Conservation (phyloP, 2,888 invertebrate species). For the Nomada lathburiana region DNA sequence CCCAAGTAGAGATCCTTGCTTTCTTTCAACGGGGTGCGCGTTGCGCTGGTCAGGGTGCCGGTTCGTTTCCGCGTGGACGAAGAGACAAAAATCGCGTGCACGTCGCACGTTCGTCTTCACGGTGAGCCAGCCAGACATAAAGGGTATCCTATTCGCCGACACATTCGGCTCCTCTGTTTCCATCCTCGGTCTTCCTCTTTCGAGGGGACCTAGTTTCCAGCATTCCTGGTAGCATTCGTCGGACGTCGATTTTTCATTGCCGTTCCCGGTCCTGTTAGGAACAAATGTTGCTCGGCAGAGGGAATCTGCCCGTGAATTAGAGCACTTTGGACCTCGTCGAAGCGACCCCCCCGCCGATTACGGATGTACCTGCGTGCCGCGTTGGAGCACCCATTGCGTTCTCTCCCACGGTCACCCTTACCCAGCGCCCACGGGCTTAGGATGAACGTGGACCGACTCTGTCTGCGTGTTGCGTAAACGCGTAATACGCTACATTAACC, state of each 20-base stretch:
- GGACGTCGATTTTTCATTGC: not conserved
- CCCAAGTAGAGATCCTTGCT: not conserved
- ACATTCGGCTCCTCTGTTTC: conserved; percentile 7
- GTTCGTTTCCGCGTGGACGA: not conserved
- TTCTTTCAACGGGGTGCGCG: not conserved
- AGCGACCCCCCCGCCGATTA: conserved; percentile 39
- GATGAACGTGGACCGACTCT: conserved; percentile 76
- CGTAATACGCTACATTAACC: conserved; percentile 79
- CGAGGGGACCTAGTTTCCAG: not conserved
- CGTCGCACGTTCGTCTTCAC: conserved; percentile 4
- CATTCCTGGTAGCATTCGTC: too few relatives aligned
- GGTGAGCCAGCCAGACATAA: not conserved
- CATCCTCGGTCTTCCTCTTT: not conserved
- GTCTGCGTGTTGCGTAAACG: conserved; percentile 74
- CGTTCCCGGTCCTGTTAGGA: not conserved
- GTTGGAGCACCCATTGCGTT: conserved; percentile 68
- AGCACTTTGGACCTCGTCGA: conserved; percentile 36
- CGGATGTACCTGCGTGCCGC: conserved; percentile 51
- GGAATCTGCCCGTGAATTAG: conserved; percentile 34
- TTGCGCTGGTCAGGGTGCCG: conserved; percentile 14
- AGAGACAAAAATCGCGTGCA: conserved; percentile 15
- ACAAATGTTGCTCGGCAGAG: not conserved
- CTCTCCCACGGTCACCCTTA: conserved; percentile 78
- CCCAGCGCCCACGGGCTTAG: conserved; percentile 69
- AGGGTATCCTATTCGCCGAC: conserved; percentile 1